These are phyloP conservation scores for Chascanopsetta lugubris DNA, from an alignment of 2,113 vertebrate species.

Conservation along the genomic window DNA sequence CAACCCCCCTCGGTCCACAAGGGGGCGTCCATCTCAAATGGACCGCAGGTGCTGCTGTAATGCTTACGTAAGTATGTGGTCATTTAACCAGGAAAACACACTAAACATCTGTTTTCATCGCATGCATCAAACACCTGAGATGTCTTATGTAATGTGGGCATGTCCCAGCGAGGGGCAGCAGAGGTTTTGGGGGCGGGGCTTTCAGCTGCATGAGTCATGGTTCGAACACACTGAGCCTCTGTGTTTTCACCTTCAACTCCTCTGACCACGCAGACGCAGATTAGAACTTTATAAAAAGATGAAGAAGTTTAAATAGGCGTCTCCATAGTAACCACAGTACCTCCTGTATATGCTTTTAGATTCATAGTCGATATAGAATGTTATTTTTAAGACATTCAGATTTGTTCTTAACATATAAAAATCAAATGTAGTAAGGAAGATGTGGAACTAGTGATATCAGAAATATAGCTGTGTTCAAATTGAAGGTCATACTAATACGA, in stretches of 20 bases:
- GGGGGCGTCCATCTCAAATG: background rate
- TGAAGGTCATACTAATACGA: too few species aligned
- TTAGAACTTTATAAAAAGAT: too few species aligned
- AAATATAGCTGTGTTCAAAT: too few species aligned
- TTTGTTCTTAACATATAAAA: too few species aligned
- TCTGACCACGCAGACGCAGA: background rate
- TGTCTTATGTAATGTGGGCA: slow-evolving; percentile 40
- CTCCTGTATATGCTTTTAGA: too few species aligned
- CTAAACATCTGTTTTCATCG: slow-evolving; percentile 42
- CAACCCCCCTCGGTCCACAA: background rate
- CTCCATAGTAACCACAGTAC: too few species aligned
- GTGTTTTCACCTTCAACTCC: slow-evolving; percentile 49
- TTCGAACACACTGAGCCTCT: slow-evolving; percentile 38
- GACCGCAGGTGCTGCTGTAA: slow-evolving; percentile 2
- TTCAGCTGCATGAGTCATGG: slow-evolving; percentile 44
- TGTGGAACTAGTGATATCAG: too few species aligned
- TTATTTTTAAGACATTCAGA: too few species aligned
- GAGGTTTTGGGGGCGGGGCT: background rate
- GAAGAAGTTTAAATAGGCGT: too few species aligned
- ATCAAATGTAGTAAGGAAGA: too few species aligned
- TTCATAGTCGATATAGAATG: too few species aligned
- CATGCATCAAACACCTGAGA: slow-evolving; percentile 39
- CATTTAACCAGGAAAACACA: slow-evolving; percentile 35
- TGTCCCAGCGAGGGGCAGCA: slow-evolving; percentile 3
- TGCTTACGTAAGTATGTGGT: slow-evolving; percentile 28